phyloP scores from a whole-genome alignment of 1,140 invertebrate genomes.

The Pinna nobilis region DNA sequence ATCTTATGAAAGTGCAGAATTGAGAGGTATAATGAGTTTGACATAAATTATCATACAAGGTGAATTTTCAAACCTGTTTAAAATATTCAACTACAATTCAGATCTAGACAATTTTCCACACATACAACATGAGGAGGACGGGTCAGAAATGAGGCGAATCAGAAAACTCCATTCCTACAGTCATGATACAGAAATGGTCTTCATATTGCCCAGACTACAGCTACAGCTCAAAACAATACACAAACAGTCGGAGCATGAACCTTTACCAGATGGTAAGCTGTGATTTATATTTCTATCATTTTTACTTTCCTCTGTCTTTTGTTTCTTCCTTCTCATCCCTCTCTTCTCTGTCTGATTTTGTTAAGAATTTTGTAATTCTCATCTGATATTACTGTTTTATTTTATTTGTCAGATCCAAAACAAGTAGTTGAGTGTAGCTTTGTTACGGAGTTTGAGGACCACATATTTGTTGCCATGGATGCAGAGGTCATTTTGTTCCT shows the following conservation, averaged over 20 bases:
- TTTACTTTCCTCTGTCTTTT: constrained; percentile 6
- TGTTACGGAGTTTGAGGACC: constrained; percentile 98
- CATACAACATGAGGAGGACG: constrained; percentile 81
- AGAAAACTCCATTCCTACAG: constrained; percentile 82
- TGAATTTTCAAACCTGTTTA: no score
- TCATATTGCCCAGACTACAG: constrained; percentile 93
- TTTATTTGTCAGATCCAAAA: constrained; percentile 81
- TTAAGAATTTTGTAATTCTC: no score
- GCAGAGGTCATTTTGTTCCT: constrained; percentile 98
- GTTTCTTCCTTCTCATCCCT: no score
- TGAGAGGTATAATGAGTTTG: no score
- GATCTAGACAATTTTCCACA: constrained; percentile 88
- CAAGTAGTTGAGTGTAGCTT: constrained; percentile 96
- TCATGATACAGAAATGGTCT: constrained; percentile 95
- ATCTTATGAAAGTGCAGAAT: no score
- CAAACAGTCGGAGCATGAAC: constrained; percentile 74
- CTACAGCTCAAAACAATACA: constrained; percentile 96
- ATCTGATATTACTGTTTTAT: background rate
- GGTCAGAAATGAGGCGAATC: constrained; percentile 63
- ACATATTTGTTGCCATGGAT: constrained; percentile 98
- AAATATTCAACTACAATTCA: no score
- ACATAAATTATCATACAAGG: no score
- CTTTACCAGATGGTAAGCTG: constrained; percentile 62
- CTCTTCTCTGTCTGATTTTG: no score
- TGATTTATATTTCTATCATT: background rate